Evolutionary conservation across 2,888 invertebrate genomes (phyloP), one percentile per base, ranked within the genome.

Genomic region (Microplitis manilae): DNA sequence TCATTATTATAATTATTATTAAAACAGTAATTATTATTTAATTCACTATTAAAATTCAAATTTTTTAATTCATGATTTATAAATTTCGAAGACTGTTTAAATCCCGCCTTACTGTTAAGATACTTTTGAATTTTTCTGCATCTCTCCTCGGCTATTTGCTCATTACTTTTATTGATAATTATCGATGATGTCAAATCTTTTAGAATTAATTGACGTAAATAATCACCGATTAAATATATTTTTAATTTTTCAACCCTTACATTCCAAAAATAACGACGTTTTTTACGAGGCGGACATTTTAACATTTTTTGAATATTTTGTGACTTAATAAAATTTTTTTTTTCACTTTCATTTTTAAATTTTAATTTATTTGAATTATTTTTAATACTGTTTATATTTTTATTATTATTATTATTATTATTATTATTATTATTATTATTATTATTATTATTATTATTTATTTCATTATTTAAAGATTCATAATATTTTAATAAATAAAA

Each of bases 151-250:
- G 86, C 86, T 13, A 85, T 78, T 40, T 85, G 82, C n/a, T 86
- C 84, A 7, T 84, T 79, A 41, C 80, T 83, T 61, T 81, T 86
- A 0, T 81, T 83, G 6, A 79, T 59, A 8, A 77, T 61, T 77
- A 83, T 73, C 75, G 79, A 30, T 79, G 80, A 79, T 39, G 65
- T 78, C 5, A 87, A 80, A 77, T 87, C 86, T 77, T 87, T 81
- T 17, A 87, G 78, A 62, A 89, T 88, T 81, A 87, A 87, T 68
- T 87, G 85, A 8, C 87, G 84, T 9, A 87, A 77, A 75, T 86
- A 87, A 83, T 88, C 87, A 9, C 87, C 88, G 1, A 81, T 77
- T 1, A 85, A 88, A 76, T 88, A 87, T 30, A 82, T 83, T 6
- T 70, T 30, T 1, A 59, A 17, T 64, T 85, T 87, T 38, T 73